phyloP scores from a whole-genome alignment of 2,888 invertebrate species.

The Pachydiplax longipennis region DNA sequence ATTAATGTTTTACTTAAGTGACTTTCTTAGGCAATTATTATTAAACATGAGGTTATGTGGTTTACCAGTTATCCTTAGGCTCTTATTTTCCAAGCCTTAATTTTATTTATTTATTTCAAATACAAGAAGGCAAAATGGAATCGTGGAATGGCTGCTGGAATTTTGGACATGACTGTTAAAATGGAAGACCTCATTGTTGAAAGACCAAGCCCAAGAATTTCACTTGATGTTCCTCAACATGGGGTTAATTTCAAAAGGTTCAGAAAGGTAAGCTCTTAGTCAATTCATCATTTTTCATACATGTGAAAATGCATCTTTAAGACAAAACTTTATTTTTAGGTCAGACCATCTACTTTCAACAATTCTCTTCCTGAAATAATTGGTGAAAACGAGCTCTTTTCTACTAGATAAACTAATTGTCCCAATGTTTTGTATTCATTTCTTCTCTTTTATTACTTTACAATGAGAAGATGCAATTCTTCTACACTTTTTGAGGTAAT shows the following conservation, averaged over 20 bases:
- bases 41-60: background rate
- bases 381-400: slow-evolving; percentile 12
- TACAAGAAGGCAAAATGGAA: background rate
- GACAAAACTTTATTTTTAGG: background rate
- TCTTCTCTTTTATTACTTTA: too few relatives aligned
- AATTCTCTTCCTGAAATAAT: background rate
- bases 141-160: background rate
- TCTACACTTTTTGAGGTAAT: too few relatives aligned
- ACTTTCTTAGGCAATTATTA: too few relatives aligned
- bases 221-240: background rate
- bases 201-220: background rate
- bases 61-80: background rate
- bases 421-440: too few relatives aligned
- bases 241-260: background rate
- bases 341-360: background rate
- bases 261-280: background rate
- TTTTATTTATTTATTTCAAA: background rate
- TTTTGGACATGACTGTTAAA: background rate
- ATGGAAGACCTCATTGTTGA: background rate
- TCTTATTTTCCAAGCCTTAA: background rate
- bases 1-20: too few relatives aligned
- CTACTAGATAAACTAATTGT: background rate
- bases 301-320: background rate
- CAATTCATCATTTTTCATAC: background rate
- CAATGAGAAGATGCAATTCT: too few relatives aligned